Conservation (phyloP, 2,113 vertebrate genomes). For the Otolemur garnettii region DNA sequence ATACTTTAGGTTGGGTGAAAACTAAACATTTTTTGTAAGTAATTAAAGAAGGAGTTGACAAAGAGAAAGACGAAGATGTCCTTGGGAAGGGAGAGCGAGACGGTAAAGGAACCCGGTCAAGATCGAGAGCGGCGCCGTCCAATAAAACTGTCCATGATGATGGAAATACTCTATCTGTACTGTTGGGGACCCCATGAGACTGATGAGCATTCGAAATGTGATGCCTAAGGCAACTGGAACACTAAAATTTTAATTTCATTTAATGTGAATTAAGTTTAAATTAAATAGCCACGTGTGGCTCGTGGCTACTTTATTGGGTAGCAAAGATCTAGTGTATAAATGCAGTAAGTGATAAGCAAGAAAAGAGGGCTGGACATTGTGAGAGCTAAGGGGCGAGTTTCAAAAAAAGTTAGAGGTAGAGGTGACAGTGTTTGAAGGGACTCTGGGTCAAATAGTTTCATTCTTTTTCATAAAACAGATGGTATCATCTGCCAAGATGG, state of each 20-base stretch:
- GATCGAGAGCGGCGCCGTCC: background rate
- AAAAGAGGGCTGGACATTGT: background rate
- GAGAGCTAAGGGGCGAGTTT: background rate
- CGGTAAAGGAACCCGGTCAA: background rate
- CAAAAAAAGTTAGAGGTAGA: background rate
- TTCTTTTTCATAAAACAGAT: background rate
- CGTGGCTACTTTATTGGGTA: background rate
- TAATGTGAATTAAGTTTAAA: conserved; percentile 15
- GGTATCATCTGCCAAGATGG: background rate
- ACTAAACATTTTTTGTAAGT: background rate
- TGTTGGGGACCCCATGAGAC: accelerated
- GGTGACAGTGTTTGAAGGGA: background rate
- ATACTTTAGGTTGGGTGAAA: background rate
- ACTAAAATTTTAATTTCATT: background rate
- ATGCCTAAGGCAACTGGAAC: background rate
- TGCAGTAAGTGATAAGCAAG: background rate
- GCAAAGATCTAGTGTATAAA: background rate
- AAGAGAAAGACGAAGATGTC: background rate
- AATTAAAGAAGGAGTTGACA: background rate
- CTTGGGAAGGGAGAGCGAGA: background rate
- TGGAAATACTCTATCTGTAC: background rate
- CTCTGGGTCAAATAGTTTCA: background rate
- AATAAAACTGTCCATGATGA: too few relatives aligned
- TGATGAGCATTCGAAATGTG: background rate
- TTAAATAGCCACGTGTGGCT: background rate